Evolutionary conservation across 2,888 invertebrate species (phyloP).

Genomic region (Acrobasis suavella): DNA sequence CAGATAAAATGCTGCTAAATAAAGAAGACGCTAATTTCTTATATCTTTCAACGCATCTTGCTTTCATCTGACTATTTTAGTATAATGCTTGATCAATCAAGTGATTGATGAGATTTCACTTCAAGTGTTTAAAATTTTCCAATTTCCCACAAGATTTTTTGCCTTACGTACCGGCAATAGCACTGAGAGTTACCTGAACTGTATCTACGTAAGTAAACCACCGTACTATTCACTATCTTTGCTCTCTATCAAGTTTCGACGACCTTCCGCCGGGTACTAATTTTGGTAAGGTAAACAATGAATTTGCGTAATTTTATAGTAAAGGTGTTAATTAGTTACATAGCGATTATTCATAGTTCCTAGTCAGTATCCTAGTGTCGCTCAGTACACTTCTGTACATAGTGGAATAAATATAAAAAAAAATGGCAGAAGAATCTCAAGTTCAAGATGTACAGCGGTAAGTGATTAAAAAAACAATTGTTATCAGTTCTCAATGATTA

Average conservation of each 20-base stretch:
- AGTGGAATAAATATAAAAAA: neutral
- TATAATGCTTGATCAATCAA: constrained; percentile 25
- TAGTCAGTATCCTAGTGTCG: constrained; percentile 1
- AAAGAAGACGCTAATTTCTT: constrained; percentile 24
- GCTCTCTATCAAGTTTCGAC: constrained; percentile 25
- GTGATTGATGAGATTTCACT: constrained; percentile 37
- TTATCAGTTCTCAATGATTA: constrained; percentile 1
- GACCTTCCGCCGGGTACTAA: constrained; percentile 34
- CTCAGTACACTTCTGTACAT: neutral
- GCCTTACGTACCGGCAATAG: constrained; percentile 21
- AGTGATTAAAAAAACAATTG: neutral
- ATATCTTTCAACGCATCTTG: neutral
- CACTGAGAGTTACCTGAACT: constrained; percentile 5
- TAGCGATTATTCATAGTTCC: constrained; percentile 20
- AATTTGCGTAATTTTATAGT: constrained; percentile 38
- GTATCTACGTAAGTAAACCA: constrained; percentile 39
- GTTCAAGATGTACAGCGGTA: constrained; percentile 9
- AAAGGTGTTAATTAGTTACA: constrained; percentile 27
- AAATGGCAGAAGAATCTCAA: constrained; percentile 13
- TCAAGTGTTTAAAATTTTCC: constrained; percentile 28
- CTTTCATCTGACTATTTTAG: constrained; percentile 10
- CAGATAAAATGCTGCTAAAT: constrained; percentile 38
- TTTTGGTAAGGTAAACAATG: constrained; percentile 34
- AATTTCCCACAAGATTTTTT: constrained; percentile 38
- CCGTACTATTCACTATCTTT: constrained; percentile 4